phyloP scores from a whole-genome alignment of 2,113 vertebrate species.

The Holacanthus passer region DNA sequence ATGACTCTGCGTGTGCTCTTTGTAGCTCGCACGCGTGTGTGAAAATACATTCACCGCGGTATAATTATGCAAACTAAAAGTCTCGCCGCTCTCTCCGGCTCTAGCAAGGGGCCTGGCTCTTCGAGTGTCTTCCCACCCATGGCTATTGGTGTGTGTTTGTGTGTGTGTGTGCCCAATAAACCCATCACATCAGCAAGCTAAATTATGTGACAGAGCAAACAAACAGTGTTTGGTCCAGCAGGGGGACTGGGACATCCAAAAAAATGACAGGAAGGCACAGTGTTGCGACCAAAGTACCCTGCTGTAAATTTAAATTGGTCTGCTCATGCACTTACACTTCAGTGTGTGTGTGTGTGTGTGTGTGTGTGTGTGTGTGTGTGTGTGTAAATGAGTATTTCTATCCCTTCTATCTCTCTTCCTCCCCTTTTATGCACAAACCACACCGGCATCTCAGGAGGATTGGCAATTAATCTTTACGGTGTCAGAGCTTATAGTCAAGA shows the following conservation, averaged over 20 bases:
- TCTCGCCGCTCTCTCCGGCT: conserved; percentile 48
- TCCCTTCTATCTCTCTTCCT: neutral
- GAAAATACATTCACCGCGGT: conserved; percentile 42
- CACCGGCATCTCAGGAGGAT: neutral
- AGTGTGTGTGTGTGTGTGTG: neutral
- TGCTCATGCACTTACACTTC: conserved; percentile 7
- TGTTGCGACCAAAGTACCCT: conserved; percentile 30
- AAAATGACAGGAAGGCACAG: conserved; percentile 21
- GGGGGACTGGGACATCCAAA: conserved; percentile 33
- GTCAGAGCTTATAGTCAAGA: conserved; percentile 19
- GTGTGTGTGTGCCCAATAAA: conserved; percentile 30
- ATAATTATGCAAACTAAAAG: conserved; percentile 67
- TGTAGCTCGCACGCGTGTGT: neutral
- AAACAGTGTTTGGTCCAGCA: conserved; percentile 48
- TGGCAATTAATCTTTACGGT: conserved; percentile 29
- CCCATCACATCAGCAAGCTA: conserved; percentile 49
- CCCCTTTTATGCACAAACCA: conserved; percentile 19
- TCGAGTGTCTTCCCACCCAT: conserved; percentile 52
- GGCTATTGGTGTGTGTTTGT: conserved; percentile 8
- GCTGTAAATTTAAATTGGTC: conserved; percentile 67
- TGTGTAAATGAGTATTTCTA: neutral
- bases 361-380: neutral
- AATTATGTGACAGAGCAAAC: conserved; percentile 60
- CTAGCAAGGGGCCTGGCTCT: conserved; percentile 47
- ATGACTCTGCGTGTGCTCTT: conserved; percentile 16